Percentiles rank a stretch among this genome's conserved stretches.
Conservation (phyloP, 1,140 invertebrate species). For the Drosophila orosa region DNA sequence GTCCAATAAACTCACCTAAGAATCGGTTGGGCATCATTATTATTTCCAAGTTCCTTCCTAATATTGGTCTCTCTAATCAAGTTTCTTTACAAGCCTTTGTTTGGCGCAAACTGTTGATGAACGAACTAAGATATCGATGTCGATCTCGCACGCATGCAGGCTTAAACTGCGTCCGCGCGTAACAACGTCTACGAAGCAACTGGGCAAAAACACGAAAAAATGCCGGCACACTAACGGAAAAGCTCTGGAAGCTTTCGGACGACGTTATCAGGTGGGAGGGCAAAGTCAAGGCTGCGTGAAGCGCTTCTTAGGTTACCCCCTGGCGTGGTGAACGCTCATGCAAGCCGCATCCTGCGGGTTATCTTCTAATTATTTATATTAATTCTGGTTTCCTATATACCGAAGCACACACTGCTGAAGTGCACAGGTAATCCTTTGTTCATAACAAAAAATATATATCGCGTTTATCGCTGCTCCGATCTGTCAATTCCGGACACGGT, state of each 20-base stretch:
- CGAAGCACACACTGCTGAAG: conserved; percentile 69
- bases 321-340: background rate
- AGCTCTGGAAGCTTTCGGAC: conserved; percentile 13
- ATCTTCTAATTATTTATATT: conserved; percentile 58
- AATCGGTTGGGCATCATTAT: conserved; percentile 56
- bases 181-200: conserved; percentile 47
- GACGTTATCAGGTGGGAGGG: conserved; percentile 18
- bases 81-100: background rate
- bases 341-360: conserved; percentile 3
- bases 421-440: conserved; percentile 64
- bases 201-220: conserved; percentile 20
- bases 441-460: conserved; percentile 63
- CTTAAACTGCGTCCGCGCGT: conserved; percentile 25
- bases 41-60: background rate
- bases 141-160: conserved; percentile 34
- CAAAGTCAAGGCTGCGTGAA: conserved; percentile 34
- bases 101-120: background rate
- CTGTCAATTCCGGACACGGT: conserved; percentile 18
- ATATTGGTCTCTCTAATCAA: background rate
- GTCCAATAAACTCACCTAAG: conserved; percentile 49
- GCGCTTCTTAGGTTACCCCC: background rate
- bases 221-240: conserved; percentile 2
- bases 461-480: conserved; percentile 15
- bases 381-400: conserved; percentile 53
- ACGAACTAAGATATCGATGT: conserved; percentile 10